Base-by-base conservation (phyloP, 1,140 invertebrate species). In the Drosophila pseudoobscura region DNA sequence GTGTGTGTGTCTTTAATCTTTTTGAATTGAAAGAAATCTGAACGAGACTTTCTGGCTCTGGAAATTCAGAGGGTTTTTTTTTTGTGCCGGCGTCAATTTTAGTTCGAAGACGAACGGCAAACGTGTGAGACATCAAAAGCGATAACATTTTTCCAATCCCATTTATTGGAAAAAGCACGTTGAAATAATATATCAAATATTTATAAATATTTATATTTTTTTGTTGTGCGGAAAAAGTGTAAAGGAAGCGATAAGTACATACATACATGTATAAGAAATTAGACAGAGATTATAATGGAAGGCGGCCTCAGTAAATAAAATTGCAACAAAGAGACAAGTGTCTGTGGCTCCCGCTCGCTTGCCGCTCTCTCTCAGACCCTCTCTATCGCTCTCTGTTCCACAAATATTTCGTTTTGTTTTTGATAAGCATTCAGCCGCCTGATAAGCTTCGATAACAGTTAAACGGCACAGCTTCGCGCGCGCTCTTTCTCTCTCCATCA, bases 11-110 rank as follows among this genome's bases (percentile, higher is more conserved):
- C 72, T 75, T 84, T 84, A 84, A 84, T 84, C 80, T 84, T 80
- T 84, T 87, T 87, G 66, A 87, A 87, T 84, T 80, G 82, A 77
- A 84, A 87, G 80, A 85, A 85, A 85, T 85, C 80, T 85, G 77
- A 68, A 58, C 71, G 47, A 50, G 72, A 65, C 78, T 79, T 57
- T 73, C 70, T 62, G 64, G 60, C 54, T 29, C 26, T 47, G 54
- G 46, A 31, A 31, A 31, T 31, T 8, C 31, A 31, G 31, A 73
- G 76, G 35, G 56, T 65, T 61, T 49, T 58, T 62, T 62, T 44
- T 63, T 26, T 66, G 31, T 44, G 58, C 68, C 61, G 56, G 58
- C 78, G 79, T 65, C 74, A 31, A 60, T 68, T 80, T 80, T 43
- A 82, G 78, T 82, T 83, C 29, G 45, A 71, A 57, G 76, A 71